Evolutionary conservation across 23 tunicate genomes (phyloP).

Genomic region (Clavelina lepadiformis): DNA sequence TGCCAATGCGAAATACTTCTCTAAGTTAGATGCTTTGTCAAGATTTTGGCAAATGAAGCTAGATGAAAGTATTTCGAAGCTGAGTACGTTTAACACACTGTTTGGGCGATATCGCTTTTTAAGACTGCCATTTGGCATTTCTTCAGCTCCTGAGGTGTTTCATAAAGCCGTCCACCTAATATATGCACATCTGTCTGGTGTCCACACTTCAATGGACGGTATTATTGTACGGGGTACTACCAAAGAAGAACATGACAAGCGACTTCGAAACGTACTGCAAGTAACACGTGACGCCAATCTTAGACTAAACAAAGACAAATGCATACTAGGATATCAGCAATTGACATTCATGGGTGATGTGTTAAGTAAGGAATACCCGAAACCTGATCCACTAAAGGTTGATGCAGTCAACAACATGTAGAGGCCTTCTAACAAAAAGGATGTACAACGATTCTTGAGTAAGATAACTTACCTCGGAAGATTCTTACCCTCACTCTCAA

Average conservation of each 20-base stretch:
- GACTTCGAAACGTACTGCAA: background rate
- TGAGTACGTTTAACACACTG: slow-evolving; percentile 25
- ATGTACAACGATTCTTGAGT: background rate
- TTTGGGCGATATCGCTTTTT: slow-evolving; percentile 22
- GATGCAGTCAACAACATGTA: slow-evolving; percentile 12
- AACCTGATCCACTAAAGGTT: slow-evolving; percentile 19
- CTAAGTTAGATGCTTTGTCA: slow-evolving; percentile 13
- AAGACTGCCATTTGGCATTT: slow-evolving; percentile 23
- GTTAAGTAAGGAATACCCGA: too few species aligned
- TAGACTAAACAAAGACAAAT: background rate
- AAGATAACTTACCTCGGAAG: background rate
- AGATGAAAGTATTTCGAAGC: slow-evolving; percentile 9
- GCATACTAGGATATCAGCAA: background rate
- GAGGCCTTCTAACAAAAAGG: slow-evolving; percentile 11
- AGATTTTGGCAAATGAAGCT: slow-evolving; percentile 22
- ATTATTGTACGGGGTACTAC: background rate
- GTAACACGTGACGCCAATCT: background rate
- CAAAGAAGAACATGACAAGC: slow-evolving; percentile 1
- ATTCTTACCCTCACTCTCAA: background rate
- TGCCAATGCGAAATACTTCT: slow-evolving; percentile 20
- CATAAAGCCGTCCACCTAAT: background rate
- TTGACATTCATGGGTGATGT: too few species aligned
- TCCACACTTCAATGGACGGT: background rate
- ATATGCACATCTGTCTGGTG: slow-evolving; percentile 2
- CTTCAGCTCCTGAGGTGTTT: too few species aligned